Percentiles rank a stretch among this genome's conserved stretches.
Evolutionary conservation across 2,113 vertebrate species (phyloP).

Genomic region (Poeciliopsis prolifica): DNA sequence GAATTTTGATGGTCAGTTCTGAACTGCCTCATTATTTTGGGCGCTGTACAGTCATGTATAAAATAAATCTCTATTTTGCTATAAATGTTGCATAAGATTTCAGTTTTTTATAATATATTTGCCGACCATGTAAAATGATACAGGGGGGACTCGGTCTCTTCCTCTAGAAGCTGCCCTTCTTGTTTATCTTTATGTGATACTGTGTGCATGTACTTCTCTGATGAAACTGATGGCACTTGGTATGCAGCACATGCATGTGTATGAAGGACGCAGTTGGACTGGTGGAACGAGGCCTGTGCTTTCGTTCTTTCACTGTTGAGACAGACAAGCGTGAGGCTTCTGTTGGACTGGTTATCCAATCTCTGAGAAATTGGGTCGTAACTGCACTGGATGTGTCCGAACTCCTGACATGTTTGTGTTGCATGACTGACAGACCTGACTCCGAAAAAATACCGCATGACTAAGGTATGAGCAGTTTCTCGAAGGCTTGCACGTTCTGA

Average conservation of each 20-base stretch:
- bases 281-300: slow-evolving; percentile 20
- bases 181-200: neutral
- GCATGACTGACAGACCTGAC: slow-evolving; percentile 68
- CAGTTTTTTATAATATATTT: neutral
- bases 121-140: neutral
- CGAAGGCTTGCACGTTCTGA: slow-evolving; percentile 40
- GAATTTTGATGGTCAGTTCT: slow-evolving; percentile 8
- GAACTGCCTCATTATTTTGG: neutral
- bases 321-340: slow-evolving; percentile 33
- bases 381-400: slow-evolving; percentile 39
- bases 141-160: slow-evolving; percentile 24
- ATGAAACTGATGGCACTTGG: slow-evolving; percentile 42
- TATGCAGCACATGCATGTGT: slow-evolving; percentile 61
- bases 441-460: slow-evolving; percentile 59
- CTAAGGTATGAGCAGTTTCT: slow-evolving; percentile 16
- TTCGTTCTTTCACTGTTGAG: slow-evolving; percentile 14
- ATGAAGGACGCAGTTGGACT: slow-evolving; percentile 49
- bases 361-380: slow-evolving; percentile 9
- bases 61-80: neutral
- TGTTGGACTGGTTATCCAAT: slow-evolving; percentile 25
- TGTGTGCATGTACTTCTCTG: slow-evolving; percentile 45
- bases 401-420: slow-evolving; percentile 26
- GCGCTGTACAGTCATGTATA: neutral
- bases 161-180: neutral
- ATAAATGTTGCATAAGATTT: neutral